Conservation (phyloP, 2,888 invertebrate species). For the Vesta saturnalis region DNA sequence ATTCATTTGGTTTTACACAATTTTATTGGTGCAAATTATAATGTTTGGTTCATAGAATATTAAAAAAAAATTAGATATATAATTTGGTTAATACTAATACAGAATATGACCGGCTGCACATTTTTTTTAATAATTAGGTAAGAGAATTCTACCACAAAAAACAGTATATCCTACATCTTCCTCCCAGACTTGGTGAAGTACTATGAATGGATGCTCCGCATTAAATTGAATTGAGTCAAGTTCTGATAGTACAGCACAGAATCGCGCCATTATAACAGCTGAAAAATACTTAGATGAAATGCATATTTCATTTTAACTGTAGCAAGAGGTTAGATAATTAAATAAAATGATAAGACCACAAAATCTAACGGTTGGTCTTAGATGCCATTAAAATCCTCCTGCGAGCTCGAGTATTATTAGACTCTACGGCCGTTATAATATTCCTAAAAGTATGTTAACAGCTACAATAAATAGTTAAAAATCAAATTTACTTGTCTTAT, state of each 20-base stretch:
- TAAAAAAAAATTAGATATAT: too few relatives aligned
- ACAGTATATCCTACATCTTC: not conserved
- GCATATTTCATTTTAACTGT: not conserved
- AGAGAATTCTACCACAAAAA: slow-evolving; percentile 15
- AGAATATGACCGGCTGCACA: too few relatives aligned
- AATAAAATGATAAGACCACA: not conserved
- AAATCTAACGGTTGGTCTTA: not conserved
- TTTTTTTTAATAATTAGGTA: slow-evolving; percentile 15
- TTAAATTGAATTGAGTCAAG: slow-evolving; percentile 24
- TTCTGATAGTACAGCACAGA: not conserved
- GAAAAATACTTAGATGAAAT: not conserved
- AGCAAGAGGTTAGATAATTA: not conserved
- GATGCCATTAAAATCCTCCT: too few relatives aligned
- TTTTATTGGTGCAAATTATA: too few relatives aligned
- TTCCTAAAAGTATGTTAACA: too few relatives aligned
- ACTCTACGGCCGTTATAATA: too few relatives aligned
- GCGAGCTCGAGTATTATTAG: too few relatives aligned
- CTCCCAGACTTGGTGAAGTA: slow-evolving; percentile 14
- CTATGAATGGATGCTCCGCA: slow-evolving; percentile 40
- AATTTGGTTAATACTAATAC: too few relatives aligned
- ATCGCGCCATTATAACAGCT: not conserved
- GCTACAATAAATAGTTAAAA: too few relatives aligned
- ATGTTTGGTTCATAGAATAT: too few relatives aligned
- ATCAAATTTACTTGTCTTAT: too few relatives aligned
- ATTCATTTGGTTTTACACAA: too few relatives aligned